Base-by-base conservation (phyloP, 2,797 vertebrate genomes). In the Lindbergichthys nudifrons region DNA sequence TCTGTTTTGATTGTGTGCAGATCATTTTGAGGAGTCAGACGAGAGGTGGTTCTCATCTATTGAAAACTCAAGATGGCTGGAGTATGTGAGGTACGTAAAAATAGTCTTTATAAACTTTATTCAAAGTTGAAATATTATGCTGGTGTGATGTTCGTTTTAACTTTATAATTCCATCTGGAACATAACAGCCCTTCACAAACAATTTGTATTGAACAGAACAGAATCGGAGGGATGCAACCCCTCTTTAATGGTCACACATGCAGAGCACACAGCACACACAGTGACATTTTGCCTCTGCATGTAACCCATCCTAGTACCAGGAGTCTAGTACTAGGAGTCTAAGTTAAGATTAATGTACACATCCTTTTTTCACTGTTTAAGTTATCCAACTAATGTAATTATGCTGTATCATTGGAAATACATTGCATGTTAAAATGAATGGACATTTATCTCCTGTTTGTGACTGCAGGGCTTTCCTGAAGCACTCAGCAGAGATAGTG, bases 11-110 rank as follows among this genome's bases (percentile, higher is more conserved):
- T 56, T 87, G n/a, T 63, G 15, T 73, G 19, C 79, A 96, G 98
- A 99, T 80, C 95, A 96, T 32, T 99, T 98, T 91, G 98, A 98
- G 88, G 98, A 99, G 92, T 96, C 96, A 0, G 98, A 99, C 77
- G 97, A 99, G 85, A 97, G 96, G 80, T 99, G 98, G 98, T 85
- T 98, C 11, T 96, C 97, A 3, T 95, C 95, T 2, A 90, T 99
- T 82, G 98, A 99, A 75, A 97, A 87, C 88, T 96, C 97, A 12
- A 95, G 83, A 59, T 99, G 98, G 98, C 90, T 99, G 56, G 97
- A 99, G 77, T 96, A 96, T 11, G 87, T 99, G 75, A 96, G 98
- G 98, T 99, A 92, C 74, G 93, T 92, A 62, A 80, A 76, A 56
- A 72, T 16, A 59, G 11, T 43, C 30, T 60, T 10, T 45, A 2